Base-by-base conservation (phyloP, 2,113 vertebrate genomes). In the Tetrao urogallus region DNA sequence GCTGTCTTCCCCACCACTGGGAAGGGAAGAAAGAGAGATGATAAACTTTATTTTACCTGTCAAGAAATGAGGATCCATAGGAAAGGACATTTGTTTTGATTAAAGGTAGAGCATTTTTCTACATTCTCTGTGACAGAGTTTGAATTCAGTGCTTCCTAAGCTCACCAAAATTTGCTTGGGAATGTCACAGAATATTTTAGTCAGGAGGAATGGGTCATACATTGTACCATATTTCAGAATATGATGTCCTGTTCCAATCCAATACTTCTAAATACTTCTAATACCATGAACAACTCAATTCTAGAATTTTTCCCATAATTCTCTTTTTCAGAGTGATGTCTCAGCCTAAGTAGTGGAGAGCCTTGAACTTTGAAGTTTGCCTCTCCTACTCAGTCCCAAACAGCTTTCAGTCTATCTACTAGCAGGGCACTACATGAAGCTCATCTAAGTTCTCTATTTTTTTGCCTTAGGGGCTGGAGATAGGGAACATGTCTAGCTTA, bases 401-500 rank as follows among this genome's bases (percentile, higher is more conserved):
- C 30, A 86, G 34, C 21, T 87, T 91, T 88, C 15, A 57, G 21
- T 77, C 63, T 70, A 20, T 15, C 82, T 32, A 48, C 8, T 71
- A 61, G 58, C 65, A 89, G 91, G 57, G 89, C 6, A 65, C 45
- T 0, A 5, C 48, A 42, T 58, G 73, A 82, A 94, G 82, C 91
- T 89, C 83, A 42, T 89, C 73, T 40, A 13, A 88, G 87, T 86
- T 93, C 90, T 90, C 83, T 60, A 64, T 60, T 87, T 54, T 92
- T 93, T 95, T 48, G 95, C 95, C 96, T 92, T 88, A 95, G 82
- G 96, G 92, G 60, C 3, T 90, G 77, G 95, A 85, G 95, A 90
- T 72, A 70, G 20, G 93, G 72, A 96, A 90, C 86, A 95, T 78
- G 93, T 90, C 94, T 97, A 85, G 77, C 48, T 90, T 90, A 86